Evolutionary conservation across 2,888 invertebrate genomes (phyloP).

Genomic region (Coronaproctus castanopsis): DNA sequence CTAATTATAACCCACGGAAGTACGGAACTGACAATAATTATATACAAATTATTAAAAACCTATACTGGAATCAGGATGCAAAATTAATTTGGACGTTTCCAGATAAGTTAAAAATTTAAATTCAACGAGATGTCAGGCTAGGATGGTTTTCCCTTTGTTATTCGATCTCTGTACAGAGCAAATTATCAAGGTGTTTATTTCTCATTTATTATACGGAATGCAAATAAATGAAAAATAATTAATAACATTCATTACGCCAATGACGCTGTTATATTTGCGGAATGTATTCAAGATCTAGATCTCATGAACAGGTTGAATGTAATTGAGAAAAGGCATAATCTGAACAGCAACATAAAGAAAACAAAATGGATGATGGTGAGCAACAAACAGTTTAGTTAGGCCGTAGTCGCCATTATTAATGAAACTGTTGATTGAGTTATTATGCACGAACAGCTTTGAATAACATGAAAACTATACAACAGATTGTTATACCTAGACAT

Average conservation of each 20-base stretch:
- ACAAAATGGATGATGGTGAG: not conserved
- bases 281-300: not conserved
- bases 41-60: not conserved
- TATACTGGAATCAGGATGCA: not conserved
- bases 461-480: too few relatives aligned
- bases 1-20: not conserved
- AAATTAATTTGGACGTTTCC: not conserved
- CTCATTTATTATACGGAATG: not conserved
- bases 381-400: not conserved
- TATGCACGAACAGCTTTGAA: too few relatives aligned
- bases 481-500: too few relatives aligned
- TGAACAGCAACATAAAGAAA: not conserved
- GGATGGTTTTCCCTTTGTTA: too few relatives aligned
- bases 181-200: not conserved
- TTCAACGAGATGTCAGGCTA: not conserved
- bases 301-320: not conserved
- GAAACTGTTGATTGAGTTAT: too few relatives aligned
- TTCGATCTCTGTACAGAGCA: too few relatives aligned
- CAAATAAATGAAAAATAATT: not conserved
- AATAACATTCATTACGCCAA: not conserved
- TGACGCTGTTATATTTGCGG: not conserved
- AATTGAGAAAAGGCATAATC: not conserved
- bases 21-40: not conserved
- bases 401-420: too few relatives aligned
- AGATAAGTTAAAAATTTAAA: not conserved